These are phyloP conservation scores for Meloe dianella DNA, from an alignment of 2,888 invertebrate genomes.

Conservation along the genomic window DNA sequence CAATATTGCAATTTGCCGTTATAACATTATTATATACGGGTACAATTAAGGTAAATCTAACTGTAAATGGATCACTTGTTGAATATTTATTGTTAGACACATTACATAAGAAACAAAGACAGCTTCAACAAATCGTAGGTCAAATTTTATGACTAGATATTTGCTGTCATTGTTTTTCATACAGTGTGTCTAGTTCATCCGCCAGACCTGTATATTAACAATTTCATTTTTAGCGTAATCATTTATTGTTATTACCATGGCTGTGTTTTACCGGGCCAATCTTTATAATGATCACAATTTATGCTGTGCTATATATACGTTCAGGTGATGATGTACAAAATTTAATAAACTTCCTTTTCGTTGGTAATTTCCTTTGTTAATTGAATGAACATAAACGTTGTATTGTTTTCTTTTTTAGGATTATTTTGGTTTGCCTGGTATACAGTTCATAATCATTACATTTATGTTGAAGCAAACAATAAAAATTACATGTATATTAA, in stretches of 20 bases:
- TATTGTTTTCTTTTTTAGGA: constrained; percentile 15
- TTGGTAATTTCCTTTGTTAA: constrained; percentile 16
- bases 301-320: constrained; percentile 16
- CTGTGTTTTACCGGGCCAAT: constrained; percentile 28
- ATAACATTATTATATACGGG: constrained; percentile 20
- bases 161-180: constrained; percentile 4
- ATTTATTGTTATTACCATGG: constrained; percentile 28
- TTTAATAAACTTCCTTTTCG: constrained; percentile 23
- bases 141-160: background rate
- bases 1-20: constrained; percentile 19
- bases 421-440: constrained; percentile 27
- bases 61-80: background rate
- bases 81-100: too few species aligned
- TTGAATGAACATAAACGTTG: too few species aligned
- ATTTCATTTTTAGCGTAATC: constrained; percentile 19
- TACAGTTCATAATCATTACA: constrained; percentile 20
- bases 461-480: background rate
- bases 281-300: constrained; percentile 25
- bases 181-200: too few species aligned
- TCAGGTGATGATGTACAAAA: constrained; percentile 22
- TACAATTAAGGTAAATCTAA: constrained; percentile 19
- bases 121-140: too few species aligned
- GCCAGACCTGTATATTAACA: too few species aligned
- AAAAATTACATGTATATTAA: background rate
- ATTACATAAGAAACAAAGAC: too few species aligned